Conservation (phyloP, 2,113 vertebrate genomes). For the Megatriorchis doriae region DNA sequence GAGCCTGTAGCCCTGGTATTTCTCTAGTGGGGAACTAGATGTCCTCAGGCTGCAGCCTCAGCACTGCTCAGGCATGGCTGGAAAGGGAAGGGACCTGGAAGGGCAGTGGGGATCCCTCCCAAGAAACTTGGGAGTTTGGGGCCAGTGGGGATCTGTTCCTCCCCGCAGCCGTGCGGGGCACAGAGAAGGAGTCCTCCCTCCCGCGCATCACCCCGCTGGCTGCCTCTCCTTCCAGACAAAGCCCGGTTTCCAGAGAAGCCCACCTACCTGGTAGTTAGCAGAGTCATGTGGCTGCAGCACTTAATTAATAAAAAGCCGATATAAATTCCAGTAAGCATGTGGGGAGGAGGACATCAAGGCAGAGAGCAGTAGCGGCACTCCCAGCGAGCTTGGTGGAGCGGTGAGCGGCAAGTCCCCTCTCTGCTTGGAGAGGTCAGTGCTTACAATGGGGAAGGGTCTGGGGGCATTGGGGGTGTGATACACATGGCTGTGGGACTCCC, state of each 20-base stretch:
- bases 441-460: background rate
- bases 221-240: background rate
- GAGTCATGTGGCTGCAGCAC: conserved; percentile 51
- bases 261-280: conserved; percentile 37
- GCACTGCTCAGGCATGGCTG: background rate
- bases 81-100: background rate
- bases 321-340: conserved; percentile 38
- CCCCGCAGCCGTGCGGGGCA: rapidly evolving
- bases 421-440: background rate
- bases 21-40: background rate
- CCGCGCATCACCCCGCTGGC: rapidly evolving
- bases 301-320: conserved; percentile 35
- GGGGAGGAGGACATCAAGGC: background rate
- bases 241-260: background rate
- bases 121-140: background rate
- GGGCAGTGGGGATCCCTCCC: background rate
- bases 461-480: rapidly evolving
- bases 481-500: background rate
- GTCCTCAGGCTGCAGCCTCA: background rate
- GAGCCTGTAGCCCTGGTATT: background rate
- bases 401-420: background rate
- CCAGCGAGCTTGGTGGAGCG: background rate
- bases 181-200: background rate
- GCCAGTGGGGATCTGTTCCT: background rate
- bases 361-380: background rate